These are phyloP conservation scores for Stegodyphus dumicola DNA, from an alignment of 1,140 invertebrate genomes.

Conservation along the genomic window DNA sequence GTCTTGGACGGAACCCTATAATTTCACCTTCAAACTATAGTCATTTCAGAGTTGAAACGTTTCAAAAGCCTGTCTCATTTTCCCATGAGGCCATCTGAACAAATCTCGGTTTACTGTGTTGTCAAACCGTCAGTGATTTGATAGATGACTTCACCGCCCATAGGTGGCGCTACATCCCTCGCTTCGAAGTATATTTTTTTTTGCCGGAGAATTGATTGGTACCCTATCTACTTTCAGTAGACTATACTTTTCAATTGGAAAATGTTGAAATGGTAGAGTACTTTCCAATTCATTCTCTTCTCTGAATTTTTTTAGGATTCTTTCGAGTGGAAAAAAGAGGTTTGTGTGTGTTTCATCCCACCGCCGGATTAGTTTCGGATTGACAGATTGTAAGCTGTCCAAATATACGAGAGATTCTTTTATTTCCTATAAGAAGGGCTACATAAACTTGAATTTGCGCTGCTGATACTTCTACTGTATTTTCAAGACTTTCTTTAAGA, in stretches of 20 bases:
- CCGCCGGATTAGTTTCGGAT: constrained; percentile 9
- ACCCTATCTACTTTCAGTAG: constrained; percentile 7
- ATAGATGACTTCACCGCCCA: constrained; percentile 21
- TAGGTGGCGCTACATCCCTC: constrained; percentile 26
- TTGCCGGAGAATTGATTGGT: background rate
- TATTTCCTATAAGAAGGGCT: background rate
- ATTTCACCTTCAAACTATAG: background rate
- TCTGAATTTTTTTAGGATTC: background rate
- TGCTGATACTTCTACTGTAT: too few relatives aligned
- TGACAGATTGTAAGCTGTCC: constrained; percentile 11
- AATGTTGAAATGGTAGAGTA: constrained; percentile 16
- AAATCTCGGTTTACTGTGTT: constrained; percentile 24
- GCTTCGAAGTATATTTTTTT: background rate
- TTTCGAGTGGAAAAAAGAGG: background rate
- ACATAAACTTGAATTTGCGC: background rate
- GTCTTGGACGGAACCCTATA: background rate
- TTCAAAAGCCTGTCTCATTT: background rate
- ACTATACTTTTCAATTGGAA: constrained; percentile 19
- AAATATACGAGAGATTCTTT: background rate
- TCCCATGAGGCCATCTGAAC: background rate
- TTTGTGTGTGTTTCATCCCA: background rate
- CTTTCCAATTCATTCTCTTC: constrained; percentile 9
- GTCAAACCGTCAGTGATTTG: constrained; percentile 17
- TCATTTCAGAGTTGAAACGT: background rate
- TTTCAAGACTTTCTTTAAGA: too few relatives aligned